phyloP scores from a whole-genome alignment of 1,140 invertebrate species.

The Limonius californicus region DNA sequence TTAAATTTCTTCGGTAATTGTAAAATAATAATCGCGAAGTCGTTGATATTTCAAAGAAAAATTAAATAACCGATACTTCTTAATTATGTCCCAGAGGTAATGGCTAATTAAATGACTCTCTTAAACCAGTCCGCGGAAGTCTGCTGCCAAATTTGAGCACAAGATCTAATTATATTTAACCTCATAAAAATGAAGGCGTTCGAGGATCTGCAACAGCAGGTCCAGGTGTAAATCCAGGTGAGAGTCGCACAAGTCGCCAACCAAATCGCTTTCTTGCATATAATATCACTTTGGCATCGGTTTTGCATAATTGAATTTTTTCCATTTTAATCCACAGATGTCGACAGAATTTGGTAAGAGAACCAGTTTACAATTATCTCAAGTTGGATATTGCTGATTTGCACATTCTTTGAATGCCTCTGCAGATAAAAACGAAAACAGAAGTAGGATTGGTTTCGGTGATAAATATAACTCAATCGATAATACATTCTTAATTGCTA shows the following conservation, averaged over 20 bases:
- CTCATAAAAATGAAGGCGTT: not conserved
- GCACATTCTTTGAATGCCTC: no score
- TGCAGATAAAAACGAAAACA: no score
- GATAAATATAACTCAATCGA: no score
- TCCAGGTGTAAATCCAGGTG: slow-evolving; percentile 12
- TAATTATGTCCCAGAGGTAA: slow-evolving; percentile 12
- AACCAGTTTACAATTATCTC: no score
- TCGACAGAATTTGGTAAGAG: no score
- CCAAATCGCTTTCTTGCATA: slow-evolving; percentile 2
- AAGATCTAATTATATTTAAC: slow-evolving; percentile 14
- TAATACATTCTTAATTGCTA: no score
- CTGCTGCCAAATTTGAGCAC: slow-evolving; percentile 6
- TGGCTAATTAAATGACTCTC: not conserved
- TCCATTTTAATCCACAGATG: no score
- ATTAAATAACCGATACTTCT: slow-evolving; percentile 8
- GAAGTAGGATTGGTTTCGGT: no score
- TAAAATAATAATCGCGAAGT: no score
- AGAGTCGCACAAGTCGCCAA: slow-evolving; percentile 7
- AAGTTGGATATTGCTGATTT: no score
- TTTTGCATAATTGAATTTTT: no score
- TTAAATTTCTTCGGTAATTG: no score
- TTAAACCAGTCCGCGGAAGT: slow-evolving; percentile 9
- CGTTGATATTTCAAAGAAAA: not conserved
- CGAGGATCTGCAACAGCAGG: slow-evolving; percentile 10
- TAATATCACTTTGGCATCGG: not conserved